Percentiles rank a stretch among this genome's conserved stretches.
Evolutionary conservation across 2,888 invertebrate species (phyloP).

Genomic region (Hybos culiciformis): DNA sequence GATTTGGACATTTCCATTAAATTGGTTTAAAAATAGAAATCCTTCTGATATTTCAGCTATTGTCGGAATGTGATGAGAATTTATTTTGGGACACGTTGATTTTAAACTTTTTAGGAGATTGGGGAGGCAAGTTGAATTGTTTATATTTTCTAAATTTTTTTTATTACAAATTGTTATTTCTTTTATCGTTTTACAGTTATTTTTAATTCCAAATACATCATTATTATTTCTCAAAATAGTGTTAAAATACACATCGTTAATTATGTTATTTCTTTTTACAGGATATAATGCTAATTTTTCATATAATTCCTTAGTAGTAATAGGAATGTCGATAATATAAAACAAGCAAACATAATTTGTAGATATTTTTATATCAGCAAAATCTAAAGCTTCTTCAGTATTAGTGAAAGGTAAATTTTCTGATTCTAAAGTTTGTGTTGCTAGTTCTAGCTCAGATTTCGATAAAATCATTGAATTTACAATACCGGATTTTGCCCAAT

Average conservation of each 20-base stretch:
- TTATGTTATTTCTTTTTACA: constrained; percentile 8
- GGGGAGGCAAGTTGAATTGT: too few species aligned
- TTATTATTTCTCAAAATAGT: background rate
- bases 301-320: constrained; percentile 6
- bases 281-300: constrained; percentile 7
- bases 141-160: too few species aligned
- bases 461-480: constrained; percentile 7
- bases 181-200: constrained; percentile 6
- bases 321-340: constrained; percentile 7
- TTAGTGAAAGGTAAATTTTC: constrained; percentile 6
- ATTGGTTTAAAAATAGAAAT: constrained; percentile 8
- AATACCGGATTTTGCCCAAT: constrained; percentile 8
- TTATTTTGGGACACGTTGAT: constrained; percentile 5
- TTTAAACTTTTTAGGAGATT: background rate
- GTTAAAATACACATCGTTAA: background rate
- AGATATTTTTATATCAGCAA: constrained; percentile 5
- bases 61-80: constrained; percentile 3
- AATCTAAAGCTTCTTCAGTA: constrained; percentile 9
- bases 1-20: constrained; percentile 3
- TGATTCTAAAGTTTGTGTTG: constrained; percentile 4
- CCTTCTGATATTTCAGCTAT: constrained; percentile 5
- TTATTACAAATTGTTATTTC: constrained; percentile 3
- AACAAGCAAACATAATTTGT: constrained; percentile 4
- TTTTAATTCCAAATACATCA: constrained; percentile 3
- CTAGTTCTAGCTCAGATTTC: constrained; percentile 6